phyloP scores from a whole-genome alignment of 1,140 invertebrate genomes.

The Drosophila pectinifera region DNA sequence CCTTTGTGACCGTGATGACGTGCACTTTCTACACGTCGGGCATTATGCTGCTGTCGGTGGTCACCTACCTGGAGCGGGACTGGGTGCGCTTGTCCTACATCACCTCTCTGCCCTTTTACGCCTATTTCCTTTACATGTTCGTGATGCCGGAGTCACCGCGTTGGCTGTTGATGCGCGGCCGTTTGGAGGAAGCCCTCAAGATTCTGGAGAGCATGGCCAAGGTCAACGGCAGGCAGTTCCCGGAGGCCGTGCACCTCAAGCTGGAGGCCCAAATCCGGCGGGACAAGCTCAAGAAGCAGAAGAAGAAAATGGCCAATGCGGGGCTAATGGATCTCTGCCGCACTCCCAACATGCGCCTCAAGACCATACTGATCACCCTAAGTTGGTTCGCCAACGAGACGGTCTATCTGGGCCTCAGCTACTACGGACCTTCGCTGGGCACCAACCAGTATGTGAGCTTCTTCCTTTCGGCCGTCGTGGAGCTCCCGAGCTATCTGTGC shows the following conservation, averaged over 20 bases:
- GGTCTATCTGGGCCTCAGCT: constrained; percentile 92
- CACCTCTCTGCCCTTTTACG: constrained; percentile 93
- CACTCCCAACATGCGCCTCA: constrained; percentile 94
- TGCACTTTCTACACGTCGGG: constrained; percentile 95
- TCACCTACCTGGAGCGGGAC: constrained; percentile 93
- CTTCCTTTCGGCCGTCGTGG: constrained; percentile 92
- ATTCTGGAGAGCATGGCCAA: constrained; percentile 91
- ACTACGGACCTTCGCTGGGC: constrained; percentile 94
- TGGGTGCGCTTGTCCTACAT: constrained; percentile 92
- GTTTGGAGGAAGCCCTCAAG: constrained; percentile 91
- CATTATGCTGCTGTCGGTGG: constrained; percentile 91
- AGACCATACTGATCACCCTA: constrained; percentile 88
- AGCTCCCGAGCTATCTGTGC: constrained; percentile 93
- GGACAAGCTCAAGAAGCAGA: constrained; percentile 86
- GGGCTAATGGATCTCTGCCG: constrained; percentile 90
- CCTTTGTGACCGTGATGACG: constrained; percentile 95
- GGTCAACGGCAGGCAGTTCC: constrained; percentile 91
- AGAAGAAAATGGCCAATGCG: constrained; percentile 87
- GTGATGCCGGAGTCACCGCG: constrained; percentile 94
- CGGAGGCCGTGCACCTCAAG: constrained; percentile 89
- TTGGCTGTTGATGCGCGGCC: constrained; percentile 92
- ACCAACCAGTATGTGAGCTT: constrained; percentile 94
- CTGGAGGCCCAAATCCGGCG: constrained; percentile 86
- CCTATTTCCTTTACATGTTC: constrained; percentile 94
- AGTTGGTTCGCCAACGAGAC: constrained; percentile 91